A percentile compares a stretch with the other conserved stretches of the same genome.
Evolutionary conservation across 2,113 vertebrate genomes (phyloP).

Genomic region (Amphilophus citrinellus): DNA sequence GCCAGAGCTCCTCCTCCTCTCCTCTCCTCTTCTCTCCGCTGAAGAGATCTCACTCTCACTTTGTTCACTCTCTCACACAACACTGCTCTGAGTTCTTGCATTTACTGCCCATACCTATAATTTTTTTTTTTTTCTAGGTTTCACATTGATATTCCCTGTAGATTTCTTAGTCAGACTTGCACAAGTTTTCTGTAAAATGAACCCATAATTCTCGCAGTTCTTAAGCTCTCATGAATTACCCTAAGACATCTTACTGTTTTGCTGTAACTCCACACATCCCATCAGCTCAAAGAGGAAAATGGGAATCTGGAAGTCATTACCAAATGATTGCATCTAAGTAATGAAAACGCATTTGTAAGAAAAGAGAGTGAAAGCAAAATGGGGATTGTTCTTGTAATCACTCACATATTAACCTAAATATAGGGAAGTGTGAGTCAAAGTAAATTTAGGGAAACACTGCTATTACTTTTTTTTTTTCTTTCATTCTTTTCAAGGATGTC

Average conservation of each 20-base stretch:
- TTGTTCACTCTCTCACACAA: constrained; percentile 52
- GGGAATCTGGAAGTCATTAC: constrained; percentile 77
- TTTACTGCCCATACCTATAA: constrained; percentile 20
- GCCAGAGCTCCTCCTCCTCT: constrained; percentile 83
- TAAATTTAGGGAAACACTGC: constrained; percentile 24
- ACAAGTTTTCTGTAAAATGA: constrained; percentile 24
- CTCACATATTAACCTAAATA: constrained; percentile 42
- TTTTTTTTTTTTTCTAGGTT: constrained; percentile 6
- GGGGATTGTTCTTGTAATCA: constrained; percentile 47
- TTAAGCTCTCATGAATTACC: constrained; percentile 36
- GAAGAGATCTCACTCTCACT: constrained; percentile 65
- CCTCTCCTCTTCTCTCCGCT: constrained; percentile 41
- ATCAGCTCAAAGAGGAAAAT: constrained; percentile 43
- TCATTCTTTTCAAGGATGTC: neutral
- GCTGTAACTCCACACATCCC: constrained; percentile 25
- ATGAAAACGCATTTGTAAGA: constrained; percentile 63
- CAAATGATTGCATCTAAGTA: constrained; percentile 68
- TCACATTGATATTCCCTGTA: neutral
- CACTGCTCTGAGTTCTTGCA: constrained; percentile 21
- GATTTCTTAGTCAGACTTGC: constrained; percentile 27
- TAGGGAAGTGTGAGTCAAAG: constrained; percentile 24
- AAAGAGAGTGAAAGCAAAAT: constrained; percentile 24
- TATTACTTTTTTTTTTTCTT: constrained; percentile 11
- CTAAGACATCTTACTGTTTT: constrained; percentile 40
- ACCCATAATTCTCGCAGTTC: constrained; percentile 20